Conservation (phyloP, 2,113 vertebrate species). For the Neogobius melanostomus region DNA sequence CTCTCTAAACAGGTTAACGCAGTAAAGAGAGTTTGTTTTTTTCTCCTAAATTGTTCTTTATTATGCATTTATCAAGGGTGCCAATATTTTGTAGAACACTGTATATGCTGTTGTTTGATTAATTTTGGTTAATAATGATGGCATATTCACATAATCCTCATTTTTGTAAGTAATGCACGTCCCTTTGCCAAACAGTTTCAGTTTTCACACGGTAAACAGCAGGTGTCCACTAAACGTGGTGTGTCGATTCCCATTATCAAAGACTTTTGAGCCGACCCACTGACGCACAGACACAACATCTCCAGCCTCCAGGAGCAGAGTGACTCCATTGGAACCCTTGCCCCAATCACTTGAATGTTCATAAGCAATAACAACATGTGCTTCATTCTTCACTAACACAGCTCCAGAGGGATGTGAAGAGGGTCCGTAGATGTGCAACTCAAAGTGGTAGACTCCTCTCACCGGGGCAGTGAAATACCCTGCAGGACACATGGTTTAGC, state of each 20-base stretch:
- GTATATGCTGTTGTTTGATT: too few relatives aligned
- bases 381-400: constrained; percentile 33
- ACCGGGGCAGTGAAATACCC: constrained; percentile 40
- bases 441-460: constrained; percentile 41
- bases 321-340: constrained; percentile 16
- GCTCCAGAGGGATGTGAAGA: not conserved
- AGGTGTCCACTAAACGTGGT: constrained; percentile 7
- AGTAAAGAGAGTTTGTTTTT: too few relatives aligned
- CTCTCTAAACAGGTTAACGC: too few relatives aligned
- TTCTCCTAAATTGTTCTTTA: too few relatives aligned
- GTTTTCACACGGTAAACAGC: constrained; percentile 39
- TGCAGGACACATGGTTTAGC: constrained; percentile 4
- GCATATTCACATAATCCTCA: too few relatives aligned
- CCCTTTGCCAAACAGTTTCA: too few relatives aligned
- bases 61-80: too few relatives aligned
- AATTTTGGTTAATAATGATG: too few relatives aligned
- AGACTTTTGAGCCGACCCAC: too few relatives aligned
- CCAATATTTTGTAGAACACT: too few relatives aligned
- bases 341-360: not conserved
- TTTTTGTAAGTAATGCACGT: too few relatives aligned
- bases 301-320: constrained; percentile 26
- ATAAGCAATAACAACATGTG: not conserved
- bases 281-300: too few relatives aligned
- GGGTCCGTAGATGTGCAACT: constrained; percentile 1
- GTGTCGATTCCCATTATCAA: rapidly evolving